Evolutionary conservation across 2,797 vertebrate species (phyloP).

Genomic region (Hafferia zeledoni): DNA sequence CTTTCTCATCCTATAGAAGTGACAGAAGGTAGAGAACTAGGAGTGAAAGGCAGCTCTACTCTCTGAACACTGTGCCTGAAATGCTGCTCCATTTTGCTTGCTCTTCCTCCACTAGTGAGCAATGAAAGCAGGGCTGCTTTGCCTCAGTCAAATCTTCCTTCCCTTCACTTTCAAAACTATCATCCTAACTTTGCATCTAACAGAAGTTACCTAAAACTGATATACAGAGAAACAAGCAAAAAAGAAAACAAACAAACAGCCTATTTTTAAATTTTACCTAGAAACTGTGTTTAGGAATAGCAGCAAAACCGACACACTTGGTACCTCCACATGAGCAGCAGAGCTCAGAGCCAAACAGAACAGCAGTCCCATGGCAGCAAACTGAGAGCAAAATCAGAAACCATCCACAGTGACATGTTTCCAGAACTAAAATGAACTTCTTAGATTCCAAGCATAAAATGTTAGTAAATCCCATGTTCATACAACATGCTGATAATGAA

Average conservation of each 20-base stretch:
- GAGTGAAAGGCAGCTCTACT: background rate
- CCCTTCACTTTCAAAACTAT: background rate
- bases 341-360: background rate
- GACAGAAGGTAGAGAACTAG: background rate
- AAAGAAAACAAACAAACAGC: background rate
- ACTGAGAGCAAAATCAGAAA: background rate
- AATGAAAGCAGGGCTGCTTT: background rate
- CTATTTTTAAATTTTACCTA: background rate
- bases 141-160: background rate
- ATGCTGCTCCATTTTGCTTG: background rate
- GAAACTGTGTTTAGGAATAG: background rate
- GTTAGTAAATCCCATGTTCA: background rate
- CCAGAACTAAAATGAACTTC: background rate
- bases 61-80: background rate
- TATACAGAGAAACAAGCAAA: background rate
- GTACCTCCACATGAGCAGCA: background rate
- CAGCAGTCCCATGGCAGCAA: background rate
- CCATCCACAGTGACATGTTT: background rate
- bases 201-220: background rate
- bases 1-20: background rate
- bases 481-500: background rate
- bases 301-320: background rate
- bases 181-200: background rate
- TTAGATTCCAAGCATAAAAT: background rate
- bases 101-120: background rate